Percentiles rank a stretch among this genome's conserved stretches.
These are phyloP conservation scores for Nemotelus nigrinus DNA, from an alignment of 2,888 invertebrate genomes.

Conservation along the genomic window DNA sequence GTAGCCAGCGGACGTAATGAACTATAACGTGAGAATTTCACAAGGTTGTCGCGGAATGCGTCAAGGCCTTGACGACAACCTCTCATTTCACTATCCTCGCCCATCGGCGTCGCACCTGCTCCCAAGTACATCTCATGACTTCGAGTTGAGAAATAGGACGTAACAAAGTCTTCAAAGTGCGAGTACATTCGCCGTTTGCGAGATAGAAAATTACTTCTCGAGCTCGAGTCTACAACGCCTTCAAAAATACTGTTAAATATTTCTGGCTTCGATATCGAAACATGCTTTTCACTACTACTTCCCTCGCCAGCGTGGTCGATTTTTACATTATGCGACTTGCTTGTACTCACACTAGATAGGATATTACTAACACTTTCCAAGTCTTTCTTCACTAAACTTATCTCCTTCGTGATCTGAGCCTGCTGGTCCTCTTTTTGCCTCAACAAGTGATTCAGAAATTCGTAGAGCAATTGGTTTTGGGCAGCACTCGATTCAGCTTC, in stretches of 20 bases:
- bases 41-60: constrained; percentile 84
- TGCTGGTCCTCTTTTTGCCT: constrained; percentile 76
- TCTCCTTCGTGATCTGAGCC: constrained; percentile 74
- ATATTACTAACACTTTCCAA: constrained; percentile 77
- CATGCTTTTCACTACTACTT: constrained; percentile 20
- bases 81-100: constrained; percentile 43
- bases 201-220: constrained; percentile 48
- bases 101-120: constrained; percentile 54
- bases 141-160: constrained; percentile 84
- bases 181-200: constrained; percentile 50
- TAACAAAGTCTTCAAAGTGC: constrained; percentile 91
- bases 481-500: constrained; percentile 83
- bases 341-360: constrained; percentile 59
- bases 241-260: constrained; percentile 28
- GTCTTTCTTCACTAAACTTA: constrained; percentile 79
- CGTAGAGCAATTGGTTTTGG: constrained; percentile 83
- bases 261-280: neutral
- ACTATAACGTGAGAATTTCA: constrained; percentile 84
- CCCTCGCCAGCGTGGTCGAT: neutral
- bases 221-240: constrained; percentile 34
- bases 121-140: constrained; percentile 78
- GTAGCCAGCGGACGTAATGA: constrained; percentile 84
- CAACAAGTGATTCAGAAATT: constrained; percentile 82
- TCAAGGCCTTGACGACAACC: constrained; percentile 68
- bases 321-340: neutral